phyloP scores from a whole-genome alignment of 1,140 invertebrate species.

The Ceratosolen fusciceps region DNA sequence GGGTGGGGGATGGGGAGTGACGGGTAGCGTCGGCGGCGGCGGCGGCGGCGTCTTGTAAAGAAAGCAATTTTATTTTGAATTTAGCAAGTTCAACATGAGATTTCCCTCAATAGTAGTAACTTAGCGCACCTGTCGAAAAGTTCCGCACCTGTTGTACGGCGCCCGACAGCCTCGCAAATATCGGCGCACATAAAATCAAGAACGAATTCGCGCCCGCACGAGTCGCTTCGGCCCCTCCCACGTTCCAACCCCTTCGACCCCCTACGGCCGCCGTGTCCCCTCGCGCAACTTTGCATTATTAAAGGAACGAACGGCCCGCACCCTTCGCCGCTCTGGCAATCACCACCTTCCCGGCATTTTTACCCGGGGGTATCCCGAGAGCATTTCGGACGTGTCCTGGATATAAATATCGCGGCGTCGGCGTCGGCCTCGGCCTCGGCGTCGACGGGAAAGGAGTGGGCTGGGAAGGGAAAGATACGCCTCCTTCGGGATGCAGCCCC shows the following conservation, averaged over 20 bases:
- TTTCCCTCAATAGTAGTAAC: constrained; percentile 10
- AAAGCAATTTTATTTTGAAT: constrained; percentile 26
- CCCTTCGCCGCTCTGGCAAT: constrained; percentile 14
- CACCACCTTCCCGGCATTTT: constrained; percentile 37
- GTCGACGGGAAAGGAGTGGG: neutral
- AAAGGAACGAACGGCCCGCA: constrained; percentile 20
- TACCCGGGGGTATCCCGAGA: constrained; percentile 3
- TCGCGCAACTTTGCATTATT: constrained; percentile 43
- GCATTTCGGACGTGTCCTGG: constrained; percentile 55
- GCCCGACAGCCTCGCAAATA: neutral
- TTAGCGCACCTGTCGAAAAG: constrained; percentile 15
- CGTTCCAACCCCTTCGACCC: neutral
- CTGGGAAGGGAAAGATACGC: neutral
- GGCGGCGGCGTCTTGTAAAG: too few species aligned
- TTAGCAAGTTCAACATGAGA: constrained; percentile 7
- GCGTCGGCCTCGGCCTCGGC: neutral
- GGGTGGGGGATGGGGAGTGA: too few species aligned
- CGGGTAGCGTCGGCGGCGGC: too few species aligned
- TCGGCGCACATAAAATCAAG: constrained; percentile 11
- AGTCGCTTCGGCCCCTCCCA: neutral
- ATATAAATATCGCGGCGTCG: constrained; percentile 57
- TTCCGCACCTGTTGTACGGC: constrained; percentile 13
- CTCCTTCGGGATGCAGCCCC: neutral
- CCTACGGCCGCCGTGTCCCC: neutral
- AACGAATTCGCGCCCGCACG: neutral